phyloP scores from a whole-genome alignment of 2,113 vertebrate species.

The Falcunculus frontatus region DNA sequence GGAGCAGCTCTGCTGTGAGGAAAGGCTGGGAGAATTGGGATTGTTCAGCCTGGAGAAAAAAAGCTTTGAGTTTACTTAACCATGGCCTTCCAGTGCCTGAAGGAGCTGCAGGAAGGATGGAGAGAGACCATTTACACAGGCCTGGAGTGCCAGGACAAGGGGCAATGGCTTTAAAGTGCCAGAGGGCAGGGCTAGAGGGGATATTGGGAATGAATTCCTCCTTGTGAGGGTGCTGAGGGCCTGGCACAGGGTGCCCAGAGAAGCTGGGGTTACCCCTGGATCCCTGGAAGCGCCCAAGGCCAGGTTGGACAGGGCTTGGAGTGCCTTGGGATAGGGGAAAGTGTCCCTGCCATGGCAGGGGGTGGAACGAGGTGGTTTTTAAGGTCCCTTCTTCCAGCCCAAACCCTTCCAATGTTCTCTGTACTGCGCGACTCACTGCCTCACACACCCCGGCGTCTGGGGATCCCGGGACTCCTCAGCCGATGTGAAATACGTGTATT shows the following conservation, averaged over 20 bases:
- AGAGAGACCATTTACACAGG: neutral
- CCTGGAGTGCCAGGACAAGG: neutral
- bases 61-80: neutral
- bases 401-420: neutral
- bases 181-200: neutral
- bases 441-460: no score
- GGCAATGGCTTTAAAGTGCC: neutral
- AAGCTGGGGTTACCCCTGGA: neutral
- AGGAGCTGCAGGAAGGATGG: neutral
- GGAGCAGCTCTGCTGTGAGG: neutral
- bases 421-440: neutral
- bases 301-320: neutral
- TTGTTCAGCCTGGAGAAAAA: neutral
- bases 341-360: neutral
- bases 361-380: fast-evolving
- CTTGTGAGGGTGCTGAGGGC: fast-evolving
- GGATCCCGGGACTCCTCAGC: neutral
- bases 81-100: neutral
- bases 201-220: neutral
- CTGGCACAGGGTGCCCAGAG: neutral
- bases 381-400: neutral
- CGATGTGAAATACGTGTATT: neutral
- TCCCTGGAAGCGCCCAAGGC: neutral
- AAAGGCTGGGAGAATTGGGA: neutral
- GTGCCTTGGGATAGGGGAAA: fast-evolving